Evolutionary conservation across 2,113 vertebrate species (phyloP).

Genomic region (Naja naja): DNA sequence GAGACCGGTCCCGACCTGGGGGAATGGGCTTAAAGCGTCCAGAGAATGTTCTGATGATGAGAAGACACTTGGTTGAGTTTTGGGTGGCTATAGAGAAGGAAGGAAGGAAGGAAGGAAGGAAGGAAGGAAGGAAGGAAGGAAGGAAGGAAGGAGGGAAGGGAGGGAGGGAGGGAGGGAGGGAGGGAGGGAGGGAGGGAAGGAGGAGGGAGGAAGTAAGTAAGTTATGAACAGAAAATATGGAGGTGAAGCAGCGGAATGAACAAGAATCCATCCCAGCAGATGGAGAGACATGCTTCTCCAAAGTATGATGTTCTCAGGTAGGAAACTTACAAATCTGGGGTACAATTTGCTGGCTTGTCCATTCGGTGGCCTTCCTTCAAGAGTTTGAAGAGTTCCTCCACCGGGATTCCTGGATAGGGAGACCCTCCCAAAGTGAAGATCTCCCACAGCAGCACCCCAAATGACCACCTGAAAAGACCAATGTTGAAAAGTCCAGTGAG

Average conservation of each 20-base stretch:
- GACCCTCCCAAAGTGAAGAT: constrained; percentile 97
- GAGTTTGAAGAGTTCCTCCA: constrained; percentile 97
- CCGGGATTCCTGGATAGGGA: constrained; percentile 93
- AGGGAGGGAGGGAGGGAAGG: too few species aligned
- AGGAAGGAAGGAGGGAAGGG: neutral
- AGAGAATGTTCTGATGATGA: too few species aligned
- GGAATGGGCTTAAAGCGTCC: too few species aligned
- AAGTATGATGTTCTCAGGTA: neutral
- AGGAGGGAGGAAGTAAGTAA: too few species aligned
- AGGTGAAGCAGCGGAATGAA: neutral
- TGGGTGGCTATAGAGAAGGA: too few species aligned
- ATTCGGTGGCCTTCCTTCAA: constrained; percentile 97
- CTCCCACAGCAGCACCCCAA: constrained; percentile 96
- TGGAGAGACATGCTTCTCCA: neutral
- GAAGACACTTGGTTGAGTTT: too few species aligned
- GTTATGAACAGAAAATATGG: neutral
- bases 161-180: neutral
- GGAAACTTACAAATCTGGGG: constrained; percentile 88
- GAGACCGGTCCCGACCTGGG: too few species aligned
- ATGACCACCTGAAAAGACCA: constrained; percentile 88
- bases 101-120: too few species aligned
- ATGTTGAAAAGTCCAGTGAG: constrained; percentile 61
- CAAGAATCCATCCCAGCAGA: neutral
- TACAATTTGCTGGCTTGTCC: constrained; percentile 98
- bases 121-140: too few species aligned